Evolutionary conservation across 2,797 vertebrate genomes (phyloP).

Genomic region (Vespertilio murinus): DNA sequence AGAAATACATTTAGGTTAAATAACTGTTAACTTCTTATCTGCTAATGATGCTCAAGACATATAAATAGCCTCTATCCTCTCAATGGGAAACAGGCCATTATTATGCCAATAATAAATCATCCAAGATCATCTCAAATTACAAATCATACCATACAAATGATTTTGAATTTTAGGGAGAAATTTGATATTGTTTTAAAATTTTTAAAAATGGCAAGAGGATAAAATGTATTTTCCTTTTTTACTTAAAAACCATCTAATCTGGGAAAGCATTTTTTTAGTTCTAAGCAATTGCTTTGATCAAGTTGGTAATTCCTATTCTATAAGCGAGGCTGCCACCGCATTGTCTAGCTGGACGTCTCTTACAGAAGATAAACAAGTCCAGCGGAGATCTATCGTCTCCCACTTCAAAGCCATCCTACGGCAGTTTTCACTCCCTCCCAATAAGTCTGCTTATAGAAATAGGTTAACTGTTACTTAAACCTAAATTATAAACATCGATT

Average conservation of each 20-base stretch:
- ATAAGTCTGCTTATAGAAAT: not conserved
- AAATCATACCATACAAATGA: conserved; percentile 76
- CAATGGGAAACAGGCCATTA: conserved; percentile 72
- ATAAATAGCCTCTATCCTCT: conserved; percentile 80
- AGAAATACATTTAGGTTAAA: conserved; percentile 74
- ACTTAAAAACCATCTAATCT: not conserved
- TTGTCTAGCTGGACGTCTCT: not conserved
- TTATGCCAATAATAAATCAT: conserved; percentile 78
- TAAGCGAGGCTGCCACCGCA: not conserved
- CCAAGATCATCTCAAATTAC: conserved; percentile 77
- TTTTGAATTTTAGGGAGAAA: conserved; percentile 15
- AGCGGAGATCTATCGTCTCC: not conserved
- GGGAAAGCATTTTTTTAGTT: not conserved
- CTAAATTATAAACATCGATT: not conserved
- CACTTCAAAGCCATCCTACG: not conserved
- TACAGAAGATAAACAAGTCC: not conserved
- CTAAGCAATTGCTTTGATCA: not conserved
- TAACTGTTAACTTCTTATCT: conserved; percentile 76
- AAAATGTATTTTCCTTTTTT: not conserved
- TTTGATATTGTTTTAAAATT: not conserved
- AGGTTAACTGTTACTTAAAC: not conserved
- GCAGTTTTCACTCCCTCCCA: not conserved
- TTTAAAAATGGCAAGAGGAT: not conserved
- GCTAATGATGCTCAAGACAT: conserved; percentile 76
- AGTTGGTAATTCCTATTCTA: not conserved